A percentile compares a stretch with the other conserved stretches of the same genome.
Conservation (phyloP, 1,140 invertebrate species). For the Platyscapa corneri region DNA sequence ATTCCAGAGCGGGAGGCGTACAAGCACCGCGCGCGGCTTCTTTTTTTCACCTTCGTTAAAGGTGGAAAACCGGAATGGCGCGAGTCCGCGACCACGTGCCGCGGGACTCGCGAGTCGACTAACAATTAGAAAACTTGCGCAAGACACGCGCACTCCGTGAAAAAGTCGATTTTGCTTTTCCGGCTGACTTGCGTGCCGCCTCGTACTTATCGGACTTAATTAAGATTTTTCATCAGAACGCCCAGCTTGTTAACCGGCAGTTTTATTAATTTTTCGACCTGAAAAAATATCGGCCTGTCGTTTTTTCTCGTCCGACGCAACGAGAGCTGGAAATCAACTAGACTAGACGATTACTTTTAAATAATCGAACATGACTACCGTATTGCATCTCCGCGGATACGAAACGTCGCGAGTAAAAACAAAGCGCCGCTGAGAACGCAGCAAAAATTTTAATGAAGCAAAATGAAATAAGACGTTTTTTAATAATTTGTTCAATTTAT, state of each 20-base stretch:
- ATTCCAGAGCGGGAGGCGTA: constrained; percentile 52
- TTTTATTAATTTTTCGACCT: constrained; percentile 1
- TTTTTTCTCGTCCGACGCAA: background rate
- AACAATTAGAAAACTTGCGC: constrained; percentile 57
- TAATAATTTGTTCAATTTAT: no score
- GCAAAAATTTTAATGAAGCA: no score
- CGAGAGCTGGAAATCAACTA: background rate
- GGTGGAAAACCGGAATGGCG: constrained; percentile 58
- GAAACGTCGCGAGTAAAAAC: no score
- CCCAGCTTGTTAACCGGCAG: background rate
- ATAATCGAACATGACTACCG: background rate
- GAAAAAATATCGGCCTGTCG: background rate
- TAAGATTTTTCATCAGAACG: constrained; percentile 30
- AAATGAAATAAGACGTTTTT: no score
- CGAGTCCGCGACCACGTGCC: background rate
- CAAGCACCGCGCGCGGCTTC: background rate
- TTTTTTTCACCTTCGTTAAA: constrained; percentile 57
- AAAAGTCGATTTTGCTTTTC: constrained; percentile 38
- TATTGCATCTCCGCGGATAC: background rate
- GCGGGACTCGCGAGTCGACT: constrained; percentile 53
- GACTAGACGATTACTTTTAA: no score
- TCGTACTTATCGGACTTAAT: constrained; percentile 10
- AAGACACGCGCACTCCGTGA: background rate
- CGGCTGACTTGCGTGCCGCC: background rate
- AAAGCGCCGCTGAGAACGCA: no score